Base-by-base conservation (phyloP, 2,888 invertebrate genomes). In the Slavum lentiscoides region DNA sequence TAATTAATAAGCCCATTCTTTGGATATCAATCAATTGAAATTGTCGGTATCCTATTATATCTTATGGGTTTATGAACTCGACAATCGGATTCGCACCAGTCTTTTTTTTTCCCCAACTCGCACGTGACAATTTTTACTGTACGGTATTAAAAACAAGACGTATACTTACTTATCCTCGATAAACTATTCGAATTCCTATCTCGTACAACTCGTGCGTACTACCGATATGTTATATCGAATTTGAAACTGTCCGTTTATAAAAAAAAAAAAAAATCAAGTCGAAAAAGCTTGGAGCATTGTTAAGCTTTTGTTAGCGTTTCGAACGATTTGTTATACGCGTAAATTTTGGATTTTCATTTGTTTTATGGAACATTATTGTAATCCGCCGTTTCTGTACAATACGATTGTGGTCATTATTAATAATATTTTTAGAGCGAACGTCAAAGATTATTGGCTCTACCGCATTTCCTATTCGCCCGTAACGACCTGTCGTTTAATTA, bases 401-500 rank as follows among this genome's bases (percentile, higher is more conserved):
- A 53, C 4, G 62, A n/a, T 64, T 53, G n/a, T 53, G 21, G 58
- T 74, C 66, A 66, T 8, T 55, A 15, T 66, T 66, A 55, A 39
- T 66, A 74, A n/a, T n/a, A 74, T 53, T 37, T 30, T 66, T 39
- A 58, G 39, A 74, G 66, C 11, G 13, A 55, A 19, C 9, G 39
- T 55, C 30, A 53, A 30, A 62, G n/a, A 30, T 37, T 17, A 55
- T 64, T 23, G 39, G 37, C n/a, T n/a, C n/a, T 9, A 55, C 17
- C 23, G 23, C 19, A 74, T 43, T 67, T 67, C 58, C 67, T 59
- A 4, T 55, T 75, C 8, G 39, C 19, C 23, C 7, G 8, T 67
- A 58, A 55, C 55, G 39, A 74, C 66, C 13, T 55, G 13, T 23
- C 43, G 30, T 67, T 75, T 75, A 59, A n/a, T n/a, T n/a, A 67